Evolutionary conservation across 1,140 invertebrate genomes (phyloP).

Genomic region (Acromyrmex charruanus): DNA sequence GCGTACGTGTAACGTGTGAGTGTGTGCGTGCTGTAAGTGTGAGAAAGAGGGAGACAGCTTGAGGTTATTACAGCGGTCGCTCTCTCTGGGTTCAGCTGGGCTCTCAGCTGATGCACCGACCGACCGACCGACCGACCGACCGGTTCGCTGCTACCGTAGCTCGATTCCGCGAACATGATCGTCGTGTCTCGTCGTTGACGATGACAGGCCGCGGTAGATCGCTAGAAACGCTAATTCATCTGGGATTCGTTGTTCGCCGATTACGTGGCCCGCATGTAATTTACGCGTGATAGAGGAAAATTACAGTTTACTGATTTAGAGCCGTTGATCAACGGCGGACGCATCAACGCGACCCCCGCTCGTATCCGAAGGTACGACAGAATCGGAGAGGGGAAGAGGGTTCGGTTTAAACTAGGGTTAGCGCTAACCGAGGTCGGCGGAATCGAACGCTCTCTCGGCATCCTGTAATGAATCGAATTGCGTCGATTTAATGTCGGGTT

Average conservation of each 20-base stretch:
- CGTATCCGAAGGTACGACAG: not conserved
- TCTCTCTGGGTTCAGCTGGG: slow-evolving; percentile 78
- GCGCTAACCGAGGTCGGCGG: slow-evolving; percentile 36
- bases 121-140: slow-evolving; percentile 74
- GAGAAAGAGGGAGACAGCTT: slow-evolving; percentile 65
- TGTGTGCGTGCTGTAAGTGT: not conserved
- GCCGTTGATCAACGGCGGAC: not conserved
- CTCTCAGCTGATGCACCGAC: slow-evolving; percentile 80
- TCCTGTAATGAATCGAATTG: slow-evolving; percentile 18
- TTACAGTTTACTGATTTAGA: not conserved
- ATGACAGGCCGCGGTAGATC: slow-evolving; percentile 23
- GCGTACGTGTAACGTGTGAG: not conserved
- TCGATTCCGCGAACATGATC: slow-evolving; percentile 17
- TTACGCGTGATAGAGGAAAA: not conserved
- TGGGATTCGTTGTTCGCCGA: not conserved
- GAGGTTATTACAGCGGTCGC: slow-evolving; percentile 75
- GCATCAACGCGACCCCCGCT: not conserved
- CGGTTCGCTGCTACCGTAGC: slow-evolving; percentile 66
- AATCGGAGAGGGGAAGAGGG: not conserved
- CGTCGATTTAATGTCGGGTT: not conserved
- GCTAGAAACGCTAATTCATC: not conserved
- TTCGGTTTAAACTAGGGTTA: slow-evolving; percentile 49
- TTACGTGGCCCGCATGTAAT: slow-evolving; percentile 8
- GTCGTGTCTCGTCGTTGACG: not conserved
- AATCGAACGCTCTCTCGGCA: slow-evolving; percentile 45